Base-by-base conservation (phyloP, 2,797 vertebrate genomes). In the Oophaga sylvatica region DNA sequence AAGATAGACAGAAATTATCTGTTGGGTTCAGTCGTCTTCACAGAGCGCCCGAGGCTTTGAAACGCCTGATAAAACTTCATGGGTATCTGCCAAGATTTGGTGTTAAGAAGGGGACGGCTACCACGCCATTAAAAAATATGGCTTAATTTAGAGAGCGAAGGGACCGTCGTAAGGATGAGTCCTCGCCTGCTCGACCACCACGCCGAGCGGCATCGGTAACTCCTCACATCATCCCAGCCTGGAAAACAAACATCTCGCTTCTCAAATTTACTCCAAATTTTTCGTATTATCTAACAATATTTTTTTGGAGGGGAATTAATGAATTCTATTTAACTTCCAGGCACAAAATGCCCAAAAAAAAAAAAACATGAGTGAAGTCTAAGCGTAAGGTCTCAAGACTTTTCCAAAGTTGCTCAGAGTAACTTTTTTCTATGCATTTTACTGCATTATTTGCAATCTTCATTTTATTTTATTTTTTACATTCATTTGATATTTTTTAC, bases 1-100 rank as follows among this genome's bases (percentile, higher is more conserved):
- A 89, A 89, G 88, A 88, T 81, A 88, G 87, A 89, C 84, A 89
- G 79, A 83, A 77, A 86, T 86, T 70, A 89, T 89, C 79, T 85
- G 63, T 86, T 89, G 88, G 80, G 88, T 86, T 89, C 73, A 82
- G 84, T 86, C 84, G 48, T 89, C 88, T 89, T 89, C 71, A 78
- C 88, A 83, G 83, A 80, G 60, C 45, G 80, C 88, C 78, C 53
- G 12, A n/a, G 88, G 84, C 84, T 29, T 75, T 83, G 71, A 86
- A 31, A 86, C 16, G 83, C n/a, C 81, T 85, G 87, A 76, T 85
- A 56, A 71, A 80, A 75, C 78, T 82, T 75, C 48, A 81, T 89
- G 84, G 80, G 71, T 60, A 86, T 62, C 71, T 82, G 88, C 88
- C 88, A 89, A 86, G 84, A 89, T 89, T 76, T 78, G 88, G 88